Percentiles rank a stretch among this genome's conserved stretches.
Evolutionary conservation across 2,797 vertebrate genomes (phyloP).

Genomic region (Sternarchorhynchus goeldii): DNA sequence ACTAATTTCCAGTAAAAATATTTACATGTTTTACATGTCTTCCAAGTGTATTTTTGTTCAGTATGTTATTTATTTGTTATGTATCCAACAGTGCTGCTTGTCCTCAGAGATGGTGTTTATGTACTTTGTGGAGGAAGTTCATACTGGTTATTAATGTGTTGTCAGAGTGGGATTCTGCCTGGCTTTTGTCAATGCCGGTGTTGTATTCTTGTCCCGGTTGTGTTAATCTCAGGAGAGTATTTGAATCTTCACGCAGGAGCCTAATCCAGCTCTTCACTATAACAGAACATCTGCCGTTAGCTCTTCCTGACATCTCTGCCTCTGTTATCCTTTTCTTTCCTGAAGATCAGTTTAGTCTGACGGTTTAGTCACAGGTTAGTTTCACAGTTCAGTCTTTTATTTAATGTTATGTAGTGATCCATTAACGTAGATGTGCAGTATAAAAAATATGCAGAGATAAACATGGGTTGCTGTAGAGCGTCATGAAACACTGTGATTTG

Average conservation of each 20-base stretch:
- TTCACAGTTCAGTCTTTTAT: no score
- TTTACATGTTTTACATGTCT: no score
- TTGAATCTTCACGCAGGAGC: conserved; percentile 27
- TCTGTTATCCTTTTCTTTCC: background rate
- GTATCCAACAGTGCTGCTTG: conserved; percentile 36
- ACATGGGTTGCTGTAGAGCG: no score
- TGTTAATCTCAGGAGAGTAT: conserved; percentile 16
- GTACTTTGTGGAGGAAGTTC: conserved; percentile 42
- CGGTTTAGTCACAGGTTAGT: no score
- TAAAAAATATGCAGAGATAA: no score
- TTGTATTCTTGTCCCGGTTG: conserved; percentile 11
- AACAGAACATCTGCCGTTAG: background rate
- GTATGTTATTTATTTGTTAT: no score
- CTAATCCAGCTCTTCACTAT: background rate
- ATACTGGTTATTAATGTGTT: conserved; percentile 44
- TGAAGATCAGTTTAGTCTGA: conserved; percentile 5
- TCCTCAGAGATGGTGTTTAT: conserved; percentile 32
- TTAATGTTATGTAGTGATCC: no score
- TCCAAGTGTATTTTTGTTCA: no score
- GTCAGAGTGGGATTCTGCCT: conserved; percentile 39
- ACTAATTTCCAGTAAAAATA: no score
- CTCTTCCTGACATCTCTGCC: background rate
- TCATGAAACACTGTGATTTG: background rate
- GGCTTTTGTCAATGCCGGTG: conserved; percentile 44
- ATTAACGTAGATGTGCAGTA: no score